phyloP scores from a whole-genome alignment of 2,113 vertebrate species.

The Psephotus haematonotus region DNA sequence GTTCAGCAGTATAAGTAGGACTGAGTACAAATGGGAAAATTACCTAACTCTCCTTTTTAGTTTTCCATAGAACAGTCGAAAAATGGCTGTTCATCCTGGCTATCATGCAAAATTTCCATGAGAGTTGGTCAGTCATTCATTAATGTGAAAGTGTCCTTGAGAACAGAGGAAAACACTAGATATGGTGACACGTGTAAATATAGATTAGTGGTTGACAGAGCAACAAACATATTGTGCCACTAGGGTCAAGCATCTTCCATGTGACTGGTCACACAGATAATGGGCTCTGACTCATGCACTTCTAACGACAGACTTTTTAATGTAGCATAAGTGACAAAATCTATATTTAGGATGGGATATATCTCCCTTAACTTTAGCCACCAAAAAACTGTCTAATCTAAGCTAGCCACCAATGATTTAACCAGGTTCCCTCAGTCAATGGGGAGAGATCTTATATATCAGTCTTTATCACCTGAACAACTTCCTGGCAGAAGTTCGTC shows the following conservation, averaged over 20 bases:
- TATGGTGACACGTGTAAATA: background rate
- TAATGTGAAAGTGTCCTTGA: background rate
- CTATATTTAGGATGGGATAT: background rate
- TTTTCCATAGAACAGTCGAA: background rate
- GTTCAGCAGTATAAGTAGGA: background rate
- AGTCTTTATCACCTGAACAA: background rate
- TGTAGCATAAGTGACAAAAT: background rate
- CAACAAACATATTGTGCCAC: background rate
- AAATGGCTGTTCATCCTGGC: background rate
- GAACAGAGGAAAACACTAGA: background rate
- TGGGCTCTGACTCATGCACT: background rate
- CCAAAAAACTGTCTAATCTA: background rate
- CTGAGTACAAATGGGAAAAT: background rate
- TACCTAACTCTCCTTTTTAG: background rate
- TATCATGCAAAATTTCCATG: background rate
- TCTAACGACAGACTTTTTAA: background rate
- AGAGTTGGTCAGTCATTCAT: background rate
- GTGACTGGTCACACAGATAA: background rate
- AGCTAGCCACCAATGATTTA: background rate
- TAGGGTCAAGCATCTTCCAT: background rate
- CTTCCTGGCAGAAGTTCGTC: background rate
- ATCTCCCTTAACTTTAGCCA: background rate
- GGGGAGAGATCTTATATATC: background rate
- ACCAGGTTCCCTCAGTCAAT: background rate
- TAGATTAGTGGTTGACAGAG: background rate